A percentile compares a stretch with the other conserved stretches of the same genome.
These are phyloP conservation scores for Hyposoter didymator DNA, from an alignment of 2,888 invertebrate genomes.

Conservation along the genomic window DNA sequence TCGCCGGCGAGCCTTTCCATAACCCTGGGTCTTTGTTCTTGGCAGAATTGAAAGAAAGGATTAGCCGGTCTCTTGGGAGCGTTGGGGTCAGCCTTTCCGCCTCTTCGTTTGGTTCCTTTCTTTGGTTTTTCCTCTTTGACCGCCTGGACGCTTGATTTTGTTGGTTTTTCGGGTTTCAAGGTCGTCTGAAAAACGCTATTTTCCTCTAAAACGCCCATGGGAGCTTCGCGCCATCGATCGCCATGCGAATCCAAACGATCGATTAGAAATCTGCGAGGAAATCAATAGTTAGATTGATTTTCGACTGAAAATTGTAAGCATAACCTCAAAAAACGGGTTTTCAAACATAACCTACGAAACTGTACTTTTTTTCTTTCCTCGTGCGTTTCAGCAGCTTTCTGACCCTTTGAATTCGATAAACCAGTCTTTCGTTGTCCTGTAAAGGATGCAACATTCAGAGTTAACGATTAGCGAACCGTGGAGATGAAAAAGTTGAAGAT, in stretches of 20 bases:
- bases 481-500: background rate
- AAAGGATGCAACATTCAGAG: slow-evolving; percentile 10
- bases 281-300: background rate
- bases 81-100: slow-evolving; percentile 88
- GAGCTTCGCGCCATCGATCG: slow-evolving; percentile 88
- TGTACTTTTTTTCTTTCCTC: slow-evolving; percentile 88
- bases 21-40: slow-evolving; percentile 90
- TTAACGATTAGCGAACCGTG: background rate
- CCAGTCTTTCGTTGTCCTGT: slow-evolving; percentile 90
- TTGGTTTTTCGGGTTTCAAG: slow-evolving; percentile 79
- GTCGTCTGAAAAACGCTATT: slow-evolving; percentile 81
- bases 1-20: slow-evolving; percentile 89
- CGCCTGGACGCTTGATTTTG: slow-evolving; percentile 72
- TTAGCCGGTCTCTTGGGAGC: slow-evolving; percentile 92
- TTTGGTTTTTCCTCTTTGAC: slow-evolving; percentile 81
- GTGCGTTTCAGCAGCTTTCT: slow-evolving; percentile 89
- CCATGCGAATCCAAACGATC: slow-evolving; percentile 89
- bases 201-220: slow-evolving; percentile 86
- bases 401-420: slow-evolving; percentile 89
- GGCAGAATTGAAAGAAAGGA: slow-evolving; percentile 93
- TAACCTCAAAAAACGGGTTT: slow-evolving; percentile 72
- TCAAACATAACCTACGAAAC: slow-evolving; percentile 62
- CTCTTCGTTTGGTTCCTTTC: slow-evolving; percentile 87
- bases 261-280: slow-evolving; percentile 86
- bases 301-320: slow-evolving; percentile 42